Percentiles rank a stretch among this genome's conserved stretches.
Evolutionary conservation across 2,888 invertebrate species (phyloP).

Genomic region (Drymonia ruficornis): DNA sequence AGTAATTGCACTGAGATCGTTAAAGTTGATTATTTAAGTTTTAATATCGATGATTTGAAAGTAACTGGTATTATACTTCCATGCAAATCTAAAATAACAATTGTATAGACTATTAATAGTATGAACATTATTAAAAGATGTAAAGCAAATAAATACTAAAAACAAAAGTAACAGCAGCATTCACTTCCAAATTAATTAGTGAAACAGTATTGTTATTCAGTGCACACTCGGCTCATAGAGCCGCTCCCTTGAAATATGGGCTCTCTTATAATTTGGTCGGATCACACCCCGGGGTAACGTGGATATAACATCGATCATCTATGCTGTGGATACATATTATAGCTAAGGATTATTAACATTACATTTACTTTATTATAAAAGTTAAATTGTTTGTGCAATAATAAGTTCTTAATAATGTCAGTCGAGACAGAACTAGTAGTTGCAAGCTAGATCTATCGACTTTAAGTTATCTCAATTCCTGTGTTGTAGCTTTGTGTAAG

Average conservation of each 20-base stretch:
- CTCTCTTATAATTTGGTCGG: constrained; percentile 6
- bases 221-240: not conserved
- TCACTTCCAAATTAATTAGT: not conserved
- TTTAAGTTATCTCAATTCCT: no score
- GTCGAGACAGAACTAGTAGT: no score
- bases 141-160: not conserved
- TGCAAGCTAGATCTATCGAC: no score
- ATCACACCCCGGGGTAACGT: constrained; percentile 4
- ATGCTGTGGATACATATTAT: not conserved
- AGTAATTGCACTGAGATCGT: not conserved
- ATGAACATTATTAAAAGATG: not conserved
- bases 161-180: not conserved
- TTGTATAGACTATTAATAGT: not conserved
- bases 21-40: no score
- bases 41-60: no score
- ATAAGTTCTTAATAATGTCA: no score
- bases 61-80: no score
- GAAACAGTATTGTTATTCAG: constrained; percentile 2
- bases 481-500: no score
- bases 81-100: not conserved
- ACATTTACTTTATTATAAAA: no score
- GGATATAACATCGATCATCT: constrained; percentile 1
- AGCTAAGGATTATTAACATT: not conserved
- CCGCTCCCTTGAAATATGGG: not conserved
- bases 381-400: no score